Evolutionary conservation across 2,113 vertebrate genomes (phyloP).

Genomic region (Gila orcuttii): DNA sequence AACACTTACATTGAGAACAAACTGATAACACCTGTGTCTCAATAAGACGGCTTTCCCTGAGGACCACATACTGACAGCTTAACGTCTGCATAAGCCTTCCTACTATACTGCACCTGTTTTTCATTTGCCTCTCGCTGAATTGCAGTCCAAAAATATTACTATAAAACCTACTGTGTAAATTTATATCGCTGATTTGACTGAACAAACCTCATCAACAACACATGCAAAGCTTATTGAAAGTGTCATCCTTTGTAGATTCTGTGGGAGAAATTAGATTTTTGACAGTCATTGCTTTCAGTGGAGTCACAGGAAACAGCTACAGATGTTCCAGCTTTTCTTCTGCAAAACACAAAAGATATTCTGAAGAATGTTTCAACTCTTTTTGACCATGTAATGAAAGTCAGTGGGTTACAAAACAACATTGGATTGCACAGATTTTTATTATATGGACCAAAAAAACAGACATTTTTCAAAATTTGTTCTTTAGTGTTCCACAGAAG

Average conservation of each 20-base stretch:
- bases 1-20: background rate
- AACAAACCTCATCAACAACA: background rate
- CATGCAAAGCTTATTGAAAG: background rate
- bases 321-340: background rate
- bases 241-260: background rate
- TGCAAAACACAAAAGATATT: background rate
- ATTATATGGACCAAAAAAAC: background rate
- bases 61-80: conserved; percentile 2
- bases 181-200: background rate
- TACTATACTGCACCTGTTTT: background rate
- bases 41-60: background rate
- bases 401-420: background rate
- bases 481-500: background rate
- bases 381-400: background rate
- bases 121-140: background rate
- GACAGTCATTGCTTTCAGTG: background rate
- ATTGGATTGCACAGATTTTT: background rate
- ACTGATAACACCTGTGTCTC: conserved; percentile 26
- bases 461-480: background rate
- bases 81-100: background rate
- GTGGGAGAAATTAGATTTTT: background rate
- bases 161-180: background rate
- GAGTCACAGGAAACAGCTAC: background rate
- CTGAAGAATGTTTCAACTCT: background rate
- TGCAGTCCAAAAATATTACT: background rate